Conservation (phyloP, 2,888 invertebrate species). For the Nymphalis c-album region DNA sequence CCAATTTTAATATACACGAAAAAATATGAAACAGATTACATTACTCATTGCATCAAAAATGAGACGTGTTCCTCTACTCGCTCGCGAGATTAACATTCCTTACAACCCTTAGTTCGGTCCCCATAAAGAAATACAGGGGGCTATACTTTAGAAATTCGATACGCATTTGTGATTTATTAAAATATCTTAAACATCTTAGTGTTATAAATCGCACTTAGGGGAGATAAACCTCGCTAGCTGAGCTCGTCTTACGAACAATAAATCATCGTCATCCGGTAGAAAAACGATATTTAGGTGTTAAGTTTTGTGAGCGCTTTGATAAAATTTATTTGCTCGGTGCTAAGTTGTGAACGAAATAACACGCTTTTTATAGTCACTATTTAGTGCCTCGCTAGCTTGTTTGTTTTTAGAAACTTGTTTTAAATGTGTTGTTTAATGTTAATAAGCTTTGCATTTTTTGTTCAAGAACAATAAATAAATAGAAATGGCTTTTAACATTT, state of each 20-base stretch:
- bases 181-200: conserved; percentile 73
- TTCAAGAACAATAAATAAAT: background rate
- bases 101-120: conserved; percentile 54
- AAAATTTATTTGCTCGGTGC: conserved; percentile 24
- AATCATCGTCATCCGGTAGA: conserved; percentile 72
- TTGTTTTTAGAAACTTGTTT: conserved; percentile 7
- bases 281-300: conserved; percentile 66
- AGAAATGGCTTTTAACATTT: background rate
- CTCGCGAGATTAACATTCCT: conserved; percentile 68
- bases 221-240: conserved; percentile 68
- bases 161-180: conserved; percentile 79
- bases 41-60: conserved; percentile 30
- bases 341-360: conserved; percentile 23
- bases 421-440: conserved; percentile 2
- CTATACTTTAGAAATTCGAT: conserved; percentile 73
- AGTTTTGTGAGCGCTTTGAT: conserved; percentile 44
- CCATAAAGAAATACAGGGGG: conserved; percentile 61
- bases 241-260: conserved; percentile 74
- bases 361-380: background rate
- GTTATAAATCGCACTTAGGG: conserved; percentile 72
- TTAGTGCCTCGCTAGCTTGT: conserved; percentile 10
- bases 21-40: conserved; percentile 32
- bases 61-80: conserved; percentile 52
- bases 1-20: conserved; percentile 32
- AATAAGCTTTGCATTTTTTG: background rate